A percentile compares a stretch with the other conserved stretches of the same genome.
phyloP scores from a whole-genome alignment of 2,888 invertebrate species.

The Alviniconcha strummeri region DNA sequence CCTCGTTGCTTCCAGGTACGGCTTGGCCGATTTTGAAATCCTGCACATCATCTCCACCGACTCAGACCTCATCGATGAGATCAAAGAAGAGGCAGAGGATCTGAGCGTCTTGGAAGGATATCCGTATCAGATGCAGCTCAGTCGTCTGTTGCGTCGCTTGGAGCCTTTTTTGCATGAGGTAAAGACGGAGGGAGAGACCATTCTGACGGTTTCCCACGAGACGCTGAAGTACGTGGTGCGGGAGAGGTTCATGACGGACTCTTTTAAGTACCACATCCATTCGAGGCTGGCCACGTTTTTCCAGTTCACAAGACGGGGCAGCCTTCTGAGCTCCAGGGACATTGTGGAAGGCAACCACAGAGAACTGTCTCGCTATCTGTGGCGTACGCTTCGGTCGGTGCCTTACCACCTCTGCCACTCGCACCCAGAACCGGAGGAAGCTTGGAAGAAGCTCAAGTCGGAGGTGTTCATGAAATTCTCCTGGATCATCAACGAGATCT shows the following conservation, averaged over 20 bases:
- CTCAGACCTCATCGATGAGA: slow-evolving; percentile 38
- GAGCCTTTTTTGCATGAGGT: slow-evolving; percentile 37
- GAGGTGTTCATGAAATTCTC: slow-evolving; percentile 43
- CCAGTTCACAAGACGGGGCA: slow-evolving; percentile 41
- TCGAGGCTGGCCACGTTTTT: slow-evolving; percentile 43
- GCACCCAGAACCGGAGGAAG: slow-evolving; percentile 32
- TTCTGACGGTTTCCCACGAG: slow-evolving; percentile 32
- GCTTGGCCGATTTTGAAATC: slow-evolving; percentile 43
- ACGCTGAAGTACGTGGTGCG: slow-evolving; percentile 33
- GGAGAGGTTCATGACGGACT: slow-evolving; percentile 36
- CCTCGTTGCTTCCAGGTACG: slow-evolving; percentile 39
- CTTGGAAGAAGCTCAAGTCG: slow-evolving; percentile 42
- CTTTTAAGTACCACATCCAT: slow-evolving; percentile 39
- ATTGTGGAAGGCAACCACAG: slow-evolving; percentile 39
- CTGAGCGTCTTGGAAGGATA: slow-evolving; percentile 45
- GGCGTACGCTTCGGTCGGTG: slow-evolving; percentile 44
- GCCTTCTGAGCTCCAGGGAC: slow-evolving; percentile 42
- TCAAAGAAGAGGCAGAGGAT: slow-evolving; percentile 39
- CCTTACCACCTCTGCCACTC: slow-evolving; percentile 46
- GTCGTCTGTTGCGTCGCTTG: slow-evolving; percentile 35
- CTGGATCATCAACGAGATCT: slow-evolving; percentile 46
- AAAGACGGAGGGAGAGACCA: slow-evolving; percentile 45
- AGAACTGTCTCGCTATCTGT: slow-evolving; percentile 39
- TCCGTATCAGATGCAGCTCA: slow-evolving; percentile 44
- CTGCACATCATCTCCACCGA: slow-evolving; percentile 41